Conservation (phyloP, 2,888 invertebrate genomes). For the Papilio gigon region DNA sequence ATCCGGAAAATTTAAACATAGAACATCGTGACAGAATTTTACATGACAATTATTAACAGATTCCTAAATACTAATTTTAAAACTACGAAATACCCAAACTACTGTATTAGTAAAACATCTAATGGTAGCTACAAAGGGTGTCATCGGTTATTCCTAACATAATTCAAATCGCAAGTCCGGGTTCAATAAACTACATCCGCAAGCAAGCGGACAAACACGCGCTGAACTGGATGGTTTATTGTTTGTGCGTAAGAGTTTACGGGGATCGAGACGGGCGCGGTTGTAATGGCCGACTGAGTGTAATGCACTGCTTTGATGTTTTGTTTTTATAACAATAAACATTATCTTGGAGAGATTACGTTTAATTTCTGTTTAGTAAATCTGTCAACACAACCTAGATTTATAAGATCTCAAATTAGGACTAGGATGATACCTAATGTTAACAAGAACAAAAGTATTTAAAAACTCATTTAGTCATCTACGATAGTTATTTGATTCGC, state of each 20-base stretch:
- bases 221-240: constrained; percentile 31
- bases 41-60: too few species aligned
- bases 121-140: background rate
- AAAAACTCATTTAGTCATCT: too few species aligned
- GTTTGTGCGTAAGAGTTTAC: constrained; percentile 31
- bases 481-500: too few species aligned
- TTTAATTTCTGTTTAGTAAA: background rate
- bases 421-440: too few species aligned
- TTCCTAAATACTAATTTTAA: too few species aligned
- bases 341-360: background rate
- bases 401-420: background rate
- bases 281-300: constrained; percentile 22
- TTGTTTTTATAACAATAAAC: constrained; percentile 29
- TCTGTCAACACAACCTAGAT: background rate
- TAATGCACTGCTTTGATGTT: constrained; percentile 36
- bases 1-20: too few species aligned
- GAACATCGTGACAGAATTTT: too few species aligned
- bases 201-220: constrained; percentile 29
- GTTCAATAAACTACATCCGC: constrained; percentile 14
- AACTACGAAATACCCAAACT: too few species aligned
- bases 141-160: background rate
- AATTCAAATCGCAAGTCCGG: constrained; percentile 5
- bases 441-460: too few species aligned
- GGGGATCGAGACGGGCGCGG: constrained; percentile 11
- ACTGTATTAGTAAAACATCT: too few species aligned